A percentile compares a stretch with the other conserved stretches of the same genome.
phyloP scores from a whole-genome alignment of 1,140 invertebrate species.

The Aphidius ervi region DNA sequence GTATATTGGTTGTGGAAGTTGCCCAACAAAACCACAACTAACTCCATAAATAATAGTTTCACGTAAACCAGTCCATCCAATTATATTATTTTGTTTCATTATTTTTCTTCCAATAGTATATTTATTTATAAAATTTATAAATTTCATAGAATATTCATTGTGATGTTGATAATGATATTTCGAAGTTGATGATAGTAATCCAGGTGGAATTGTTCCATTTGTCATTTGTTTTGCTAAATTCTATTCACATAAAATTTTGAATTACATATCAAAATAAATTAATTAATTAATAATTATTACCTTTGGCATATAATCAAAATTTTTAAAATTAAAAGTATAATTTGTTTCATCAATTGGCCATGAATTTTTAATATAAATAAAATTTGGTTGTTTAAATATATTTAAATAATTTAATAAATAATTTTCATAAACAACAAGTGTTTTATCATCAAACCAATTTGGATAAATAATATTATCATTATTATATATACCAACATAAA shows the following conservation, averaged over 20 bases:
- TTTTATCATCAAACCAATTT: conserved; percentile 26
- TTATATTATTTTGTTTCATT: conserved; percentile 17
- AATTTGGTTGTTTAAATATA: conserved; percentile 1
- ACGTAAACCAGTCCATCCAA: conserved; percentile 27
- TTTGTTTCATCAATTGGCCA: conserved; percentile 27
- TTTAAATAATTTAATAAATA: conserved; percentile 24
- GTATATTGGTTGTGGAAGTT: conserved; percentile 29
- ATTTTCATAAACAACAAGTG: conserved; percentile 9
- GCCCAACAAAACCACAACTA: conserved; percentile 23
- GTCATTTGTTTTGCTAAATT: conserved; percentile 23
- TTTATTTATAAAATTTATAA: conserved; percentile 21
- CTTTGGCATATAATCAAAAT: conserved; percentile 31
- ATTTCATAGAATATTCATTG: conserved; percentile 25
- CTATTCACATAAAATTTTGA: conserved; percentile 10
- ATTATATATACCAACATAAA: conserved; percentile 20
- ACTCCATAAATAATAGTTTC: conserved; percentile 22
- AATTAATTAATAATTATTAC: conserved; percentile 16
- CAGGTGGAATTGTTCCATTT: conserved; percentile 27
- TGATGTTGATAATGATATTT: conserved; percentile 24
- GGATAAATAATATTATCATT: conserved; percentile 28
- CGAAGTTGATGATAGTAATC: conserved; percentile 18
- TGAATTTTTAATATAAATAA: conserved; percentile 22
- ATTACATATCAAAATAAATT: background rate
- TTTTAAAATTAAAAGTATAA: background rate
- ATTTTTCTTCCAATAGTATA: conserved; percentile 12